These are phyloP conservation scores for Daboia siamensis DNA, from an alignment of 2,113 vertebrate species.

Conservation along the genomic window DNA sequence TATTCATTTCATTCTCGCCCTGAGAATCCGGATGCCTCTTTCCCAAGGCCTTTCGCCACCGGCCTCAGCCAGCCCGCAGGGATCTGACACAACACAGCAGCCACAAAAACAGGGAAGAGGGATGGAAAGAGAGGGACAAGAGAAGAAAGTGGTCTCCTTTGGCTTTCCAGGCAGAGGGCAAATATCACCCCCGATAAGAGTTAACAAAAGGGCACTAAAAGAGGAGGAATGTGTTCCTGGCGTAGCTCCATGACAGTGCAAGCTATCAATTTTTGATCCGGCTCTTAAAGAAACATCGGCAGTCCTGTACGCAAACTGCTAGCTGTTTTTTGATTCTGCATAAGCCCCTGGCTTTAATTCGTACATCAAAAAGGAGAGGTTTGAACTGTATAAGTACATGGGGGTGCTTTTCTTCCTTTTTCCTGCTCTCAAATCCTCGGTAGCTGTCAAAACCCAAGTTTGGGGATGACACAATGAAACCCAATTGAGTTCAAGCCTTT, in stretches of 20 bases:
- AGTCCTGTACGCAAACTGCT: constrained; percentile 66
- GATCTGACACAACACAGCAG: constrained; percentile 91
- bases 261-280: constrained; percentile 74
- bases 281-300: constrained; percentile 63
- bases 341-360: constrained; percentile 44
- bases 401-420: not conserved
- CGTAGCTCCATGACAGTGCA: constrained; percentile 74
- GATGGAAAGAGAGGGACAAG: constrained; percentile 84
- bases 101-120: constrained; percentile 79
- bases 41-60: constrained; percentile 73
- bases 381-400: not conserved
- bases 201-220: constrained; percentile 73
- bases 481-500: too few relatives aligned
- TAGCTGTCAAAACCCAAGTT: not conserved
- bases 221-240: constrained; percentile 74
- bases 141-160: constrained; percentile 78
- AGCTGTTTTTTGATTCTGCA: constrained; percentile 65
- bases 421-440: not conserved
- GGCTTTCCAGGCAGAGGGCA: constrained; percentile 70
- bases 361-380: not conserved
- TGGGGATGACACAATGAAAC: too few relatives aligned
- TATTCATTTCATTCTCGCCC: constrained; percentile 79
- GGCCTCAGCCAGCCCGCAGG: constrained; percentile 70
- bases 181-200: constrained; percentile 81
- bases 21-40: constrained; percentile 76